Percentiles rank a stretch among this genome's conserved stretches.
Evolutionary conservation across 2,797 vertebrate genomes (phyloP).

Genomic region (Psittacula echo): DNA sequence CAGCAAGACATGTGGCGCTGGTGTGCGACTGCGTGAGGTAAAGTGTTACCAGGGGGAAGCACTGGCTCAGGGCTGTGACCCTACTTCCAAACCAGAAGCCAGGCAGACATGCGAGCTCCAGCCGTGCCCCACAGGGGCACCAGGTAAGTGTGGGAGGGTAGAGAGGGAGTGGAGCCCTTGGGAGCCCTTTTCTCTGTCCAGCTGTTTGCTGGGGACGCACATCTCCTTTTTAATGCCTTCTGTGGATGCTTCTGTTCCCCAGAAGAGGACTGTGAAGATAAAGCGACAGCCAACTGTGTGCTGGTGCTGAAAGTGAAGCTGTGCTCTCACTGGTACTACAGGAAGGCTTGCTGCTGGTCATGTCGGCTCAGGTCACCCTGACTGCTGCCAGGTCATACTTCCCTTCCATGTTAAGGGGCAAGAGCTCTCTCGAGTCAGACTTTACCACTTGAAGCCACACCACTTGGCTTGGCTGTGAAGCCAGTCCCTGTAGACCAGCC

Average conservation of each 20-base stretch:
- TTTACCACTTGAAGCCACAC: conserved; percentile 23
- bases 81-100: conserved; percentile 79
- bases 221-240: not conserved
- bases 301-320: conserved; percentile 88
- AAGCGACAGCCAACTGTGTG: conserved; percentile 81
- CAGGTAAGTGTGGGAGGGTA: conserved; percentile 72
- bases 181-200: not conserved
- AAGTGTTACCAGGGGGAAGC: conserved; percentile 88
- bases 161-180: not conserved
- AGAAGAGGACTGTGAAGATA: conserved; percentile 85
- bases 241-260: conserved; percentile 16
- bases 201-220: no score
- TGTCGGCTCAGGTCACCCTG: conserved; percentile 79
- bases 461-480: not conserved
- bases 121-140: conserved; percentile 80
- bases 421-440: not conserved
- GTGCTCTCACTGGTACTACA: conserved; percentile 89
- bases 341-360: conserved; percentile 86
- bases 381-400: not conserved
- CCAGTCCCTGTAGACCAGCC: not conserved
- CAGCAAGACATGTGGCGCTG: conserved; percentile 88
- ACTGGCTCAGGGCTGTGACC: conserved; percentile 84
- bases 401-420: not conserved
- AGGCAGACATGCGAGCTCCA: conserved; percentile 83
- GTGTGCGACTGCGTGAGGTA: conserved; percentile 84